Evolutionary conservation across 2,113 vertebrate genomes (phyloP).

Genomic region (Varanus komodoensis): DNA sequence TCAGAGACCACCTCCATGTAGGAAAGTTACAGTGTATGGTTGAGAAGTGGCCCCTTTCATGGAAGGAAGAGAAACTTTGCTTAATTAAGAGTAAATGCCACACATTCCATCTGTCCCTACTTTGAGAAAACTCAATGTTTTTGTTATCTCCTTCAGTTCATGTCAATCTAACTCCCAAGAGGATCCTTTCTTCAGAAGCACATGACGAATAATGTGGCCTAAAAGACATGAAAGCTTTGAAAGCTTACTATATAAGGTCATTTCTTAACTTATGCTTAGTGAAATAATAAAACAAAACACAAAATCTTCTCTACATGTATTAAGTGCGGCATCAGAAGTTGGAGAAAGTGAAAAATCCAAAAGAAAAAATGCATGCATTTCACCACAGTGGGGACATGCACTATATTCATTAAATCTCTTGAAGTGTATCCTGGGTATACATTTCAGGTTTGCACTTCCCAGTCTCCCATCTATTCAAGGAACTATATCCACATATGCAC

Average conservation of each 20-base stretch:
- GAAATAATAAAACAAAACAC: constrained; percentile 4
- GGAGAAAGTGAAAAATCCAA: not conserved
- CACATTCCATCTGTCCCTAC: not conserved
- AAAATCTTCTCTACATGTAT: constrained; percentile 34
- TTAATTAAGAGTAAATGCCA: not conserved
- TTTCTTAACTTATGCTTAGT: constrained; percentile 21
- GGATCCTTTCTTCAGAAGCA: constrained; percentile 32
- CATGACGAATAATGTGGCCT: not conserved
- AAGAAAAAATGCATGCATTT: not conserved
- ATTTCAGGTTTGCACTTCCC: not conserved
- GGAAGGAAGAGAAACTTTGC: constrained; percentile 6
- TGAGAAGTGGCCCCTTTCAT: rapidly evolving
- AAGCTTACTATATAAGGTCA: not conserved
- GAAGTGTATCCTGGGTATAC: not conserved
- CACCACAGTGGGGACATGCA: not conserved
- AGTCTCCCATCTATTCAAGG: not conserved
- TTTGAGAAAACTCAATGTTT: not conserved
- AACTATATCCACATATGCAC: not conserved
- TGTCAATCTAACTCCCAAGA: constrained; percentile 38
- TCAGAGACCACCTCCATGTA: not conserved
- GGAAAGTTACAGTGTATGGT: not conserved
- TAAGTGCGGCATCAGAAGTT: constrained; percentile 28
- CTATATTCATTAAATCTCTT: not conserved
- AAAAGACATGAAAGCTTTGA: constrained; percentile 31
- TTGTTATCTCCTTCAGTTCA: constrained; percentile 27